Conservation (phyloP, 2,888 invertebrate genomes). For the Desoria tigrina region DNA sequence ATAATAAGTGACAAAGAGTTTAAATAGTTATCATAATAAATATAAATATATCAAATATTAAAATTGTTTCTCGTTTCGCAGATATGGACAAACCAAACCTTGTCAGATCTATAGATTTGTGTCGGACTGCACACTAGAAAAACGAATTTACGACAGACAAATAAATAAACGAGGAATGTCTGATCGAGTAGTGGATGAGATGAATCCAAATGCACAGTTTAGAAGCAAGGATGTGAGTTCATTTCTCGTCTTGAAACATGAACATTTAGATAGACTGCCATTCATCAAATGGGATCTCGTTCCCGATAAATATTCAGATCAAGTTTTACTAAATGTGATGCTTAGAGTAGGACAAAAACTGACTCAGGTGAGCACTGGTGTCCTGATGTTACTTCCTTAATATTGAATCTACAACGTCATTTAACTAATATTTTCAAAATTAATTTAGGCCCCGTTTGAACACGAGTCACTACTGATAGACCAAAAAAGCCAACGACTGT, state of each 20-base stretch:
- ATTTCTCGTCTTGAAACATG: slow-evolving; percentile 85
- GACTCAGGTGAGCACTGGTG: slow-evolving; percentile 61
- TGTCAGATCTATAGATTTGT: slow-evolving; percentile 96
- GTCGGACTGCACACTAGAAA: slow-evolving; percentile 94
- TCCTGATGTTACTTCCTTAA: too few relatives aligned
- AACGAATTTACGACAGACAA: slow-evolving; percentile 97
- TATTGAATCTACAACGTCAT: not conserved
- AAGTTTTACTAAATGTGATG: slow-evolving; percentile 73
- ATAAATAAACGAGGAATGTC: slow-evolving; percentile 98
- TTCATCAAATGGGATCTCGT: slow-evolving; percentile 52
- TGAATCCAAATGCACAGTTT: slow-evolving; percentile 92
- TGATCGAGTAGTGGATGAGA: slow-evolving; percentile 95
- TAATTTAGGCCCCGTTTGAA: slow-evolving; percentile 81
- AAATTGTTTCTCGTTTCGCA: slow-evolving; percentile 54
- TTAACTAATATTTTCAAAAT: slow-evolving; percentile 1
- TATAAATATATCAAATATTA: slow-evolving; percentile 20
- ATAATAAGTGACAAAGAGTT: not conserved
- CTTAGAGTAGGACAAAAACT: slow-evolving; percentile 59
- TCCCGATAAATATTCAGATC: slow-evolving; percentile 76
- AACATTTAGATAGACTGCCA: slow-evolving; percentile 68
- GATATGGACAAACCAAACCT: slow-evolving; percentile 90
- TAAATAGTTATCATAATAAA: too few relatives aligned
- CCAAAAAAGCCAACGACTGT: slow-evolving; percentile 89
- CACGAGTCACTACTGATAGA: slow-evolving; percentile 94
- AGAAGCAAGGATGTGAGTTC: slow-evolving; percentile 87